Conservation (phyloP, 2,113 vertebrate genomes). For the Ctenodactylus gundi region DNA sequence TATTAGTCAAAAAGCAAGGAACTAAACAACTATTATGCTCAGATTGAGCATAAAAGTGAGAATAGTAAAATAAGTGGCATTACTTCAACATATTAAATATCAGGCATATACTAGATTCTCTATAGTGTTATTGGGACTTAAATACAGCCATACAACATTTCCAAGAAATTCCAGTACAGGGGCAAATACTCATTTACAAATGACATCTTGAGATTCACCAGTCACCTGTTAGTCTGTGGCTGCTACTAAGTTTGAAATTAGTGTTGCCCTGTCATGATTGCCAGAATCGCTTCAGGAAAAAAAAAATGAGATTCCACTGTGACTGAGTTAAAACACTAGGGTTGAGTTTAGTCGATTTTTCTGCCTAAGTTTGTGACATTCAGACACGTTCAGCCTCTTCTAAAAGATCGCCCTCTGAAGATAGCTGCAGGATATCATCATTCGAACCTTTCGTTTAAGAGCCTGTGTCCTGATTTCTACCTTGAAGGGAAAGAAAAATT, state of each 20-base stretch:
- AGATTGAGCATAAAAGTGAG: background rate
- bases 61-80: background rate
- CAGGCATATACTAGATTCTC: background rate
- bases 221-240: background rate
- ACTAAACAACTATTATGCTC: background rate
- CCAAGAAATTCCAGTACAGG: background rate
- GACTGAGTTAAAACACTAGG: slow-evolving; percentile 24
- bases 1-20: background rate
- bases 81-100: background rate
- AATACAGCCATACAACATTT: background rate
- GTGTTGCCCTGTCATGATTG: background rate
- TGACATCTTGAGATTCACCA: background rate
- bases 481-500: background rate
- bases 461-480: background rate
- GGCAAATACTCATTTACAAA: background rate
- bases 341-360: background rate
- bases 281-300: background rate
- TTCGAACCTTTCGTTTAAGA: background rate
- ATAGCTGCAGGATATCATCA: background rate
- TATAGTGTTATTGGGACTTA: background rate
- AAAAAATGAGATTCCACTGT: no score
- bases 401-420: background rate
- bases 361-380: background rate
- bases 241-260: background rate
- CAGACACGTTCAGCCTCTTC: background rate